Evolutionary conservation across 2,113 vertebrate species (phyloP).

Genomic region (Caranx ignobilis): DNA sequence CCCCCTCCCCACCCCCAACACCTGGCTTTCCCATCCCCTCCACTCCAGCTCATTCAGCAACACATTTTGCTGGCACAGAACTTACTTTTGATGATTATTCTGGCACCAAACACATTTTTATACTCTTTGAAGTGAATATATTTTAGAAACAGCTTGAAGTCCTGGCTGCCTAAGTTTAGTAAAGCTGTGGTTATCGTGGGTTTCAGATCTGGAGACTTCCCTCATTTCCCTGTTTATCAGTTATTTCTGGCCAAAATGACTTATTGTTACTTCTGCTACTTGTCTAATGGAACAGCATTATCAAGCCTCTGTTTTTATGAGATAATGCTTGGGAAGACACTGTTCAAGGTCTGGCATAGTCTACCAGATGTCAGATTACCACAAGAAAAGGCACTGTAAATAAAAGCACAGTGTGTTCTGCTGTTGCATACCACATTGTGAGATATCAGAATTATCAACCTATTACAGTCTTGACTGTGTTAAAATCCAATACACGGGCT

Average conservation of each 20-base stretch:
- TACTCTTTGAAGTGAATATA: slow-evolving; percentile 63
- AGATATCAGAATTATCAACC: slow-evolving; percentile 63
- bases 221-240: slow-evolving; percentile 74
- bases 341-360: slow-evolving; percentile 65
- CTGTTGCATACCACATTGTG: slow-evolving; percentile 34
- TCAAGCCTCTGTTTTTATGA: slow-evolving; percentile 72
- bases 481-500: slow-evolving; percentile 45
- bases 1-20: slow-evolving; percentile 18
- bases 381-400: slow-evolving; percentile 64
- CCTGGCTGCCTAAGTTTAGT: slow-evolving; percentile 35
- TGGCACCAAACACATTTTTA: slow-evolving; percentile 56
- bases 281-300: slow-evolving; percentile 64
- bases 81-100: slow-evolving; percentile 58
- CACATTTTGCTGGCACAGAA: slow-evolving; percentile 45
- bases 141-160: slow-evolving; percentile 57
- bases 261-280: slow-evolving; percentile 60
- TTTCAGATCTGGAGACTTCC: slow-evolving; percentile 65
- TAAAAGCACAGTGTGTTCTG: slow-evolving; percentile 51
- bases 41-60: slow-evolving; percentile 49
- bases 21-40: slow-evolving; percentile 46
- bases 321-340: slow-evolving; percentile 71
- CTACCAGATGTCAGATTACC: slow-evolving; percentile 76
- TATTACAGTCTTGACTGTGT: slow-evolving; percentile 56
- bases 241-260: slow-evolving; percentile 63
- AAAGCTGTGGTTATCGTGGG: slow-evolving; percentile 42